A percentile compares a stretch with the other conserved stretches of the same genome.
Conservation (phyloP, 2,797 vertebrate genomes). For the Ispidina picta region DNA sequence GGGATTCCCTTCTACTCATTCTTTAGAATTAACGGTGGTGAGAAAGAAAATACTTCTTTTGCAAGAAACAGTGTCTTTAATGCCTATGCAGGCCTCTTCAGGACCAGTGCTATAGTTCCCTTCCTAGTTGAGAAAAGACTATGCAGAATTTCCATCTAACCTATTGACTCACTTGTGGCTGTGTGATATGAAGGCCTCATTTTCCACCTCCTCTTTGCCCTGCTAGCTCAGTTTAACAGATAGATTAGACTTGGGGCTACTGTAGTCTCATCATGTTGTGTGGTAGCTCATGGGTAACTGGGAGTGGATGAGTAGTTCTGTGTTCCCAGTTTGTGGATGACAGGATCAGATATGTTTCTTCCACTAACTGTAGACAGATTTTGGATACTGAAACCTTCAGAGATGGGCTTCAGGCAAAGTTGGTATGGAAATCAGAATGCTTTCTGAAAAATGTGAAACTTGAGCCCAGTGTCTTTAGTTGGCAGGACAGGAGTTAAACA, state of each 20-base stretch:
- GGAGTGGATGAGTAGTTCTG: neutral
- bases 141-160: fast-evolving
- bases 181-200: neutral
- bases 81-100: neutral
- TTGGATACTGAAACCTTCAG: neutral
- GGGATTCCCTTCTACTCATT: neutral
- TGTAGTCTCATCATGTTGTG: fast-evolving
- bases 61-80: neutral
- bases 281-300: neutral
- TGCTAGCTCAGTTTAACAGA: neutral
- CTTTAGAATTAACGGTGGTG: neutral
- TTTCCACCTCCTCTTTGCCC: neutral
- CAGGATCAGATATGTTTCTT: neutral
- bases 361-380: neutral
- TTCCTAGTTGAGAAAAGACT: neutral
- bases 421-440: neutral
- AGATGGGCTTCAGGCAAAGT: neutral
- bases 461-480: neutral
- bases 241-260: neutral
- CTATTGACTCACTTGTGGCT: neutral
- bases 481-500: slow-evolving; percentile 11
- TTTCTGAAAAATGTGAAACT: neutral
- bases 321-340: neutral
- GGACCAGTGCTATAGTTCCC: neutral
- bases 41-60: neutral